phyloP scores from a whole-genome alignment of 2,797 vertebrate species.

The Limosa lapponica region DNA sequence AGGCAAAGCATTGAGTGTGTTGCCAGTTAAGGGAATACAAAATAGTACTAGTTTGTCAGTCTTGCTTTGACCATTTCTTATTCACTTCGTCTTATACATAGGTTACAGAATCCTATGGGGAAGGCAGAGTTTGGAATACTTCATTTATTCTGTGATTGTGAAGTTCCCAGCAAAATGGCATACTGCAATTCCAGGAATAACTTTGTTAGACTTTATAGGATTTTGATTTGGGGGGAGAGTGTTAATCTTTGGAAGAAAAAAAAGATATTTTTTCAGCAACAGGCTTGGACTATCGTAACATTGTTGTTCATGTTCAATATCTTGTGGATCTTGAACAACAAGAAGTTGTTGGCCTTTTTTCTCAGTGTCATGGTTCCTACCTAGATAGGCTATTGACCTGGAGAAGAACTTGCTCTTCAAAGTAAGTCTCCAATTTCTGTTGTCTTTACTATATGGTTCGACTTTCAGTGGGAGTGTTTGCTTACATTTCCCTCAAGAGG shows the following conservation, averaged over 20 bases:
- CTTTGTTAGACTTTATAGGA: not conserved
- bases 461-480: not conserved
- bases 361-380: not conserved
- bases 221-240: not conserved
- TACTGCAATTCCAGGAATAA: not conserved
- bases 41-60: not conserved
- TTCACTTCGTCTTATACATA: not conserved
- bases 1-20: not conserved
- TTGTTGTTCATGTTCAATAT: not conserved
- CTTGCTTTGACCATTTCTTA: not conserved
- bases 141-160: not conserved
- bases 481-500: not conserved
- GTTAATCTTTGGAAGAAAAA: not conserved
- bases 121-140: not conserved
- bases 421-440: not conserved
- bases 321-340: not conserved
- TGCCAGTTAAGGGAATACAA: not conserved
- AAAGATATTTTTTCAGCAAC: not conserved
- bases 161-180: not conserved
- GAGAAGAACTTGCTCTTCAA: not conserved
- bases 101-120: not conserved
- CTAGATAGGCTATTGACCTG: not conserved
- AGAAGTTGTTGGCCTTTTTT: fast-evolving
- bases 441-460: not conserved
- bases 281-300: not conserved